A percentile compares a stretch with the other conserved stretches of the same genome.
Conservation (phyloP, 2,888 invertebrate species). For the Athalia cordata region DNA sequence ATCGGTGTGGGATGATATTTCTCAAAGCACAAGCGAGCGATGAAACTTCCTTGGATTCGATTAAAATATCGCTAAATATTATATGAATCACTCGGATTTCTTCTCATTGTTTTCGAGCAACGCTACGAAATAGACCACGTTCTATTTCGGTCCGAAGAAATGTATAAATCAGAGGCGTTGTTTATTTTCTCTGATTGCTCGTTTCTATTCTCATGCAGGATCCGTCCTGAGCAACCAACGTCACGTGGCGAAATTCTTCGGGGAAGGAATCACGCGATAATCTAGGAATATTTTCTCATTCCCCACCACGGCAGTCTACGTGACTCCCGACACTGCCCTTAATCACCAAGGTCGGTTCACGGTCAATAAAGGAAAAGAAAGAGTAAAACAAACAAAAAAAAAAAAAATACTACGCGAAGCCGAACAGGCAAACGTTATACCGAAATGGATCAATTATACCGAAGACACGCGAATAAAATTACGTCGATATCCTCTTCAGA, state of each 20-base stretch:
- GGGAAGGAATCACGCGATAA: constrained; percentile 30
- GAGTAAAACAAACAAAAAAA: no score
- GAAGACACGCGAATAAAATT: no score
- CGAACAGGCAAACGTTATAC: no score
- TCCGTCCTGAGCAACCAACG: constrained; percentile 8
- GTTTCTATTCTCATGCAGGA: constrained; percentile 44
- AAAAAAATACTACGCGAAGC: no score
- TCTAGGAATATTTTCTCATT: constrained; percentile 15
- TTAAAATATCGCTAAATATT: constrained; percentile 17
- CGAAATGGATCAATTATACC: no score
- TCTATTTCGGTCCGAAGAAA: constrained; percentile 25
- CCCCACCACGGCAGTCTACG: constrained; percentile 35
- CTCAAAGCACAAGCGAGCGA: background rate
- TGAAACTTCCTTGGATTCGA: background rate
- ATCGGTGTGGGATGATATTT: background rate
- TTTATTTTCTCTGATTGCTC: constrained; percentile 42
- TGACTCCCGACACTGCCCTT: constrained; percentile 28
- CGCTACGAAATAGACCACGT: constrained; percentile 1
- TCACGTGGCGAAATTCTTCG: constrained; percentile 30
- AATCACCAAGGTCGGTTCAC: constrained; percentile 20
- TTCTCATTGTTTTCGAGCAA: constrained; percentile 32
- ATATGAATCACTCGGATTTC: constrained; percentile 5
- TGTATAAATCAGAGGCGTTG: constrained; percentile 38
- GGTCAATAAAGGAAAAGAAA: constrained; percentile 1
- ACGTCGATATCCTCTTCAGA: no score